Evolutionary conservation across 2,888 invertebrate species (phyloP).

Genomic region (Macropis europaea): DNA sequence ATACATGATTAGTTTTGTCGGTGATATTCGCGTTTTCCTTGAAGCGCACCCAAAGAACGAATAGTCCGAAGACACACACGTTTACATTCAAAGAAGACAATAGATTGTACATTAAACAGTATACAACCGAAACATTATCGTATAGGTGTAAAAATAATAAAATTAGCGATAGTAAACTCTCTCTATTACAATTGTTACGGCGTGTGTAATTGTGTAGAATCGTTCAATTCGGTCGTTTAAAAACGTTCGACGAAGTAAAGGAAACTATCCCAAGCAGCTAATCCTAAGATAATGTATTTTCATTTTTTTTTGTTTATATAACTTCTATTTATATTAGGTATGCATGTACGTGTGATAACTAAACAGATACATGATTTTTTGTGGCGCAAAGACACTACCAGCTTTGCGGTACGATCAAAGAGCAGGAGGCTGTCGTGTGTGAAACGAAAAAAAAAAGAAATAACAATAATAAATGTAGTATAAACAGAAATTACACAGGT

Average conservation of each 20-base stretch:
- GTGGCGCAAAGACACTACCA: slow-evolving; percentile 65
- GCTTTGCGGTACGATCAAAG: slow-evolving; percentile 70
- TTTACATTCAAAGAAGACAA: slow-evolving; percentile 68
- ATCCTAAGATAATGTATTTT: slow-evolving; percentile 79
- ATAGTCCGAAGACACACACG: slow-evolving; percentile 63
- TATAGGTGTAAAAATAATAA: slow-evolving; percentile 77
- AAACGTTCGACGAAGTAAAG: slow-evolving; percentile 69
- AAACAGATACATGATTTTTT: slow-evolving; percentile 77
- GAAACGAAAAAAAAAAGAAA: slow-evolving; percentile 10
- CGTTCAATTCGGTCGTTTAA: slow-evolving; percentile 51
- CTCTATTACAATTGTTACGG: slow-evolving; percentile 66
- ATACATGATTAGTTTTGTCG: slow-evolving; percentile 13
- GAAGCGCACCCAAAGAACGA: slow-evolving; percentile 66
- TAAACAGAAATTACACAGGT: slow-evolving; percentile 6
- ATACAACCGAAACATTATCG: slow-evolving; percentile 72
- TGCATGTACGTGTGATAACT: slow-evolving; percentile 77
- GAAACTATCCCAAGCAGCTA: slow-evolving; percentile 79
- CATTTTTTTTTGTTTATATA: slow-evolving; percentile 73
- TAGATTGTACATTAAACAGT: slow-evolving; percentile 73
- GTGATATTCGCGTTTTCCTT: slow-evolving; percentile 60
- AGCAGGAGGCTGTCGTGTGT: slow-evolving; percentile 71
- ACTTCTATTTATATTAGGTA: slow-evolving; percentile 78
- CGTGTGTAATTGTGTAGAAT: slow-evolving; percentile 55
- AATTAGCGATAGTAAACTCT: slow-evolving; percentile 73
- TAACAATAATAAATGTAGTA: neutral